Base-by-base conservation (phyloP, 2,888 invertebrate species). In the Blera fallax region DNA sequence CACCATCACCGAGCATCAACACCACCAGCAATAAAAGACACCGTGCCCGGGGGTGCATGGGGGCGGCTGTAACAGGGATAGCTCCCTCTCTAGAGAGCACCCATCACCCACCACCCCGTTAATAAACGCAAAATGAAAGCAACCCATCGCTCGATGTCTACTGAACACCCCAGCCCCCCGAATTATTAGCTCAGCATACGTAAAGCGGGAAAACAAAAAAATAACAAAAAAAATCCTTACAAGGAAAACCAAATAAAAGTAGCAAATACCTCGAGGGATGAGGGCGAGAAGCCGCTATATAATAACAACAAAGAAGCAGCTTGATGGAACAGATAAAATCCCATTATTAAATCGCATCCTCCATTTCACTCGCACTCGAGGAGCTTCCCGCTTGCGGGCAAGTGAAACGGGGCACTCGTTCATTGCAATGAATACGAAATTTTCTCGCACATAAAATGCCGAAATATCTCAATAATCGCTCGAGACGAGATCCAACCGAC, bases 261-360 rank as follows among this genome's bases (percentile, higher is more conserved):
- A 67, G 32, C 18, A 50, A 76, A 52, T 45, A 48, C 40, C 69
- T 64, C 76, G 34, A 54, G 37, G 72, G 76, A 73, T 85, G 81
- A 81, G 85, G 72, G 83, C 88, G 54, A 84, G 80, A 64, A 87
- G 88, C 89, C 91, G 90, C 91, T 89, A 91, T 91, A 90, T 90
- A 90, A 91, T 91, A 90, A 90, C 91, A 90, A 91, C 88, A 87
- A 88, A 88, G 87, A 88, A 87, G 81, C 58, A 74, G 87, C 90
- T 91, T 91, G 91, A 91, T 91, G 90, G 91, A 91, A 89, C 90
- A 90, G 91, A 91, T 91, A 91, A 91, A 91, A 91, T 91, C 91
- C 90, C 89, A 91, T 91, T 91, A 91, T 91, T 91, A 91, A 91
- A 91, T 90, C 81, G 90, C 88, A 88, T 89, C 88, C 87, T 88